These are phyloP conservation scores for Siphamia tubifer DNA, from an alignment of 2,113 vertebrate genomes.

Conservation along the genomic window DNA sequence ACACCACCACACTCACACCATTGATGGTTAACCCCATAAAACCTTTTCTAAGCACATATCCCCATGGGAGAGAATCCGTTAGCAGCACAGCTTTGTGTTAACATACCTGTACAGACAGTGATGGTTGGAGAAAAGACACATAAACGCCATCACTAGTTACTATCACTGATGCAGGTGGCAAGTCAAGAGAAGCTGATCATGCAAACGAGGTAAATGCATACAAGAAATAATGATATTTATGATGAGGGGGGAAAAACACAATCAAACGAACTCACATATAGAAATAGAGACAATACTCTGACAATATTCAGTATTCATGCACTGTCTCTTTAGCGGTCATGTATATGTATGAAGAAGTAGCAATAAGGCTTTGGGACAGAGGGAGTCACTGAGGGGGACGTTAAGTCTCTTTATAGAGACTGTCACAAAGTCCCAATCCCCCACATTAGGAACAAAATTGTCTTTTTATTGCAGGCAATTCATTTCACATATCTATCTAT, in stretches of 20 bases:
- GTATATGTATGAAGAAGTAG: constrained; percentile 65
- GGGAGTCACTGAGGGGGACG: constrained; percentile 31
- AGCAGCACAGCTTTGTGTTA: not conserved
- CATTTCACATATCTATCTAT: constrained; percentile 37
- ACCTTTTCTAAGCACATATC: constrained; percentile 5
- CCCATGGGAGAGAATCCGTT: constrained; percentile 8
- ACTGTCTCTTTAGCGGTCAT: constrained; percentile 50
- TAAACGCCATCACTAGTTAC: constrained; percentile 10
- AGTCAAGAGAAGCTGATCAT: not conserved
- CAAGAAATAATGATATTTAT: constrained; percentile 33
- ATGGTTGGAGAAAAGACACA: constrained; percentile 3
- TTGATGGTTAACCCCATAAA: constrained; percentile 16
- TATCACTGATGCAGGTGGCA: not conserved
- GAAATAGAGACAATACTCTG: constrained; percentile 27
- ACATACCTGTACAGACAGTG: not conserved
- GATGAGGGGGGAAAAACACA: constrained; percentile 1
- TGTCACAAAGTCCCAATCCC: constrained; percentile 55
- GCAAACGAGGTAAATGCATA: constrained; percentile 39
- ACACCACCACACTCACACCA: not conserved
- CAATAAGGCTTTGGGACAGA: constrained; percentile 33
- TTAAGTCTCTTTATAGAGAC: constrained; percentile 56
- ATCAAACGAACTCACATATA: constrained; percentile 42
- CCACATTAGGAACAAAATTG: constrained; percentile 56
- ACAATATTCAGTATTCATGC: constrained; percentile 53
- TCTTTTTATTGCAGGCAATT: constrained; percentile 48